Percentiles rank a stretch among this genome's conserved stretches.
Conservation (phyloP, 2,888 invertebrate genomes). For the Pandemis heparana region DNA sequence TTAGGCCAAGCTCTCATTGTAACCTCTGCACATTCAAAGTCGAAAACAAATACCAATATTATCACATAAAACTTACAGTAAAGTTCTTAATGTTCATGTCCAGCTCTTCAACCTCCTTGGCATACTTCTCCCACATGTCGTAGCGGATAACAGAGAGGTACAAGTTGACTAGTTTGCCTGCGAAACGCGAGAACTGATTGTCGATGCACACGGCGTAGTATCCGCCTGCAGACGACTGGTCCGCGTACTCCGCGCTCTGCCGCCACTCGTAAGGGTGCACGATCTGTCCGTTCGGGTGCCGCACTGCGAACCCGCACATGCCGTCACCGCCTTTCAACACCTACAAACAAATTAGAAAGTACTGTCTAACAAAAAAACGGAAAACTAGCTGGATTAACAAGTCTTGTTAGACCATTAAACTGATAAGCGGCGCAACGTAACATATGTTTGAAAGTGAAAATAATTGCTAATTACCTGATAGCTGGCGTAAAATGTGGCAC, state of each 20-base stretch:
- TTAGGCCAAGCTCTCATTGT: too few species aligned
- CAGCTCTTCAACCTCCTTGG: conserved; percentile 94
- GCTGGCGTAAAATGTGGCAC: conserved; percentile 96
- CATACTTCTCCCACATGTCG: conserved; percentile 96
- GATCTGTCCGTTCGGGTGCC: conserved; percentile 93
- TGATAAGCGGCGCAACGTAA: conserved; percentile 16
- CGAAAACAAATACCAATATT: background rate
- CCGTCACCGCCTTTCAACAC: conserved; percentile 97
- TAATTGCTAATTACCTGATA: conserved; percentile 90
- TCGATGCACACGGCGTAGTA: conserved; percentile 95
- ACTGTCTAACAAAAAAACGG: background rate
- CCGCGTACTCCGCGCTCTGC: conserved; percentile 95
- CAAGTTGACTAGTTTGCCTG: conserved; percentile 94
- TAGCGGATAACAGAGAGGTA: conserved; percentile 96
- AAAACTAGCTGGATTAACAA: background rate
- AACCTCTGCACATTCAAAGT: background rate
- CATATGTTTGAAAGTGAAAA: conserved; percentile 44
- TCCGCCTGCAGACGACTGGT: conserved; percentile 92
- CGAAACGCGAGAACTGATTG: conserved; percentile 96
- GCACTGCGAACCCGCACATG: conserved; percentile 96
- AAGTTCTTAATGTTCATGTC: conserved; percentile 96
- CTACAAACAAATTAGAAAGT: conserved; percentile 75
- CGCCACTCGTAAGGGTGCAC: conserved; percentile 97
- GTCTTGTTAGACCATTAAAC: conserved; percentile 6
- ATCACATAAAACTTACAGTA: conserved; percentile 87